Evolutionary conservation across 2,797 vertebrate genomes (phyloP).

Genomic region (Cuniculus paca): DNA sequence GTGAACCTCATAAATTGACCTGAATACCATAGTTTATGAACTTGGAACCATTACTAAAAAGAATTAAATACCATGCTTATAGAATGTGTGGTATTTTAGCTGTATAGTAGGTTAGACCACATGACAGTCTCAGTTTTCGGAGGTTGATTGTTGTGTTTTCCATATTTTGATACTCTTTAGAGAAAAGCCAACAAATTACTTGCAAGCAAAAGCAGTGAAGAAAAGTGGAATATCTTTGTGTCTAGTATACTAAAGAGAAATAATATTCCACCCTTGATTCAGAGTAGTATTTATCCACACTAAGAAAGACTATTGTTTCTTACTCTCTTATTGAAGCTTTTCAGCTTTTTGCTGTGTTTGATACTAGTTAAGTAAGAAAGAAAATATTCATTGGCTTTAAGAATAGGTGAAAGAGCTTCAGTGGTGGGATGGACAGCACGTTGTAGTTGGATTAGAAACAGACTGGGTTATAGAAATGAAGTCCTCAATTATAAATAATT

Average conservation of each 20-base stretch:
- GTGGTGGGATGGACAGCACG: background rate
- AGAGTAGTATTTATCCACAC: background rate
- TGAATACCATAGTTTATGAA: background rate
- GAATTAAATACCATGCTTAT: background rate
- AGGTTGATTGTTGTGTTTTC: background rate
- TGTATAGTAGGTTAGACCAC: background rate
- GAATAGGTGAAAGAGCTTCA: background rate
- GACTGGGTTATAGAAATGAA: background rate
- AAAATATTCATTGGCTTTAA: background rate
- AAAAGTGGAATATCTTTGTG: background rate
- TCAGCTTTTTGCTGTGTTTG: slow-evolving; percentile 11
- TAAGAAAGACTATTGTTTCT: background rate
- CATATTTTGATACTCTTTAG: slow-evolving; percentile 40
- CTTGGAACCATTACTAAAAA: slow-evolving; percentile 33
- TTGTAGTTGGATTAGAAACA: slow-evolving; percentile 1
- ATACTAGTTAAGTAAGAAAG: background rate
- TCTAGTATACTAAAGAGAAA: background rate
- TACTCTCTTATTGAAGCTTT: background rate
- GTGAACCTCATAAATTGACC: background rate
- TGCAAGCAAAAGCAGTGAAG: background rate
- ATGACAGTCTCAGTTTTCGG: background rate
- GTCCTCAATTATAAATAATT: slow-evolving; percentile 36
- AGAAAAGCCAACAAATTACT: background rate
- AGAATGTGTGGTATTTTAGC: slow-evolving; percentile 16
- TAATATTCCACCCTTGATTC: background rate